A percentile compares a stretch with the other conserved stretches of the same genome.
Conservation (phyloP, 2,888 invertebrate species). For the Dromius quadrimaculatus region DNA sequence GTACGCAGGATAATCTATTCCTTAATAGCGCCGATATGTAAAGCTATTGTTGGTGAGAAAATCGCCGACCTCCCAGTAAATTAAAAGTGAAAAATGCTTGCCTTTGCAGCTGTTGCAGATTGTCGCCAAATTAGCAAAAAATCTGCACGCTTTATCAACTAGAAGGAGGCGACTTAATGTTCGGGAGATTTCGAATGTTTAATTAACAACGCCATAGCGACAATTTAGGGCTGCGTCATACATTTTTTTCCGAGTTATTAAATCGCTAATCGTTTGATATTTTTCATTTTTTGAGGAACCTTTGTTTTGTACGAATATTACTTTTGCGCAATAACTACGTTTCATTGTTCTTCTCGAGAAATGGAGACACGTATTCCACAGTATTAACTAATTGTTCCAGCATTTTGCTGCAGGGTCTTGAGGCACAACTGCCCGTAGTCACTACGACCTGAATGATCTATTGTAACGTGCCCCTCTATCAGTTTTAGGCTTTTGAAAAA, state of each 20-base stretch:
- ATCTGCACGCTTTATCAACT: slow-evolving; percentile 38
- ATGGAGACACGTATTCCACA: too few species aligned
- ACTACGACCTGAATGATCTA: too few species aligned
- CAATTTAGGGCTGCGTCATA: slow-evolving; percentile 44
- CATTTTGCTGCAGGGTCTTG: too few species aligned
- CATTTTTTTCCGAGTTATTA: slow-evolving; percentile 45
- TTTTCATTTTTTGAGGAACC: slow-evolving; percentile 39
- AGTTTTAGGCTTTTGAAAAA: too few species aligned
- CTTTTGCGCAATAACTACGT: too few species aligned
- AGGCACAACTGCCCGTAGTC: too few species aligned
- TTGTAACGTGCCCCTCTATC: too few species aligned
- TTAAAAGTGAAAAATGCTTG: slow-evolving; percentile 40
- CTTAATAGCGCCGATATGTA: slow-evolving; percentile 44
- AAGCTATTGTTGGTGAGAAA: slow-evolving; percentile 31
- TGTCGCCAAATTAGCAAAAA: slow-evolving; percentile 44
- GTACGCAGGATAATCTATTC: slow-evolving; percentile 25
- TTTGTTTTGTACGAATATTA: too few species aligned
- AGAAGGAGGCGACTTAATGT: slow-evolving; percentile 9
- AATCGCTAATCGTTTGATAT: slow-evolving; percentile 39
- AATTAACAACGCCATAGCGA: slow-evolving; percentile 44
- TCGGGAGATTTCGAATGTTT: slow-evolving; percentile 28
- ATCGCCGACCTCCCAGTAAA: slow-evolving; percentile 14
- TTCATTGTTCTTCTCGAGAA: too few species aligned
- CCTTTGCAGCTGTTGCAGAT: slow-evolving; percentile 38
- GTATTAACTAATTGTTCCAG: too few species aligned